phyloP scores from a whole-genome alignment of 2,888 invertebrate species.

The Thysanoteuthis rhombus region DNA sequence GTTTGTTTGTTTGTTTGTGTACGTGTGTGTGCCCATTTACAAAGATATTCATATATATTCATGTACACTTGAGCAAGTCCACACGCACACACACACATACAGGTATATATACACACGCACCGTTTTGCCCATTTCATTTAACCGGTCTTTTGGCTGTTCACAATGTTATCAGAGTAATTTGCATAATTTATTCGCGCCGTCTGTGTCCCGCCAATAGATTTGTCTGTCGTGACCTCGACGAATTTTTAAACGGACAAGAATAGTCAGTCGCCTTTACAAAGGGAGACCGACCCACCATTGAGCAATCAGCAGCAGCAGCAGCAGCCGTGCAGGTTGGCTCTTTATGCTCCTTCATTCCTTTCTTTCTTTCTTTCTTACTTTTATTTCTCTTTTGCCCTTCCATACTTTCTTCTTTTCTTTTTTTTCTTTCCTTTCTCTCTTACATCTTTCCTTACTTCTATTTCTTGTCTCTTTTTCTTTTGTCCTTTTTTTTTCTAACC shows the following conservation, averaged over 20 bases:
- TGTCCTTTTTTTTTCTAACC: background rate
- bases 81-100: background rate
- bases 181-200: background rate
- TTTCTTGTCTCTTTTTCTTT: background rate
- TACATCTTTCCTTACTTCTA: background rate
- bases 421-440: background rate
- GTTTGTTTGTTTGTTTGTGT: too few species aligned
- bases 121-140: background rate
- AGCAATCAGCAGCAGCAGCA: background rate
- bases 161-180: background rate
- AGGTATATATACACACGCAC: background rate
- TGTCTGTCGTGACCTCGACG: background rate
- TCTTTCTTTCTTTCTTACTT: background rate
- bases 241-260: constrained; percentile 12
- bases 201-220: background rate
- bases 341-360: background rate
- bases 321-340: background rate
- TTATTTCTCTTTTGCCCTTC: background rate
- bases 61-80: too few species aligned
- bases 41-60: too few species aligned
- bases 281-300: background rate
- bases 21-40: too few species aligned
- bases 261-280: background rate
- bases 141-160: background rate
- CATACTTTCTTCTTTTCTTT: background rate